Conservation (phyloP, 1,140 invertebrate genomes). For the Marisa cornuarietis region DNA sequence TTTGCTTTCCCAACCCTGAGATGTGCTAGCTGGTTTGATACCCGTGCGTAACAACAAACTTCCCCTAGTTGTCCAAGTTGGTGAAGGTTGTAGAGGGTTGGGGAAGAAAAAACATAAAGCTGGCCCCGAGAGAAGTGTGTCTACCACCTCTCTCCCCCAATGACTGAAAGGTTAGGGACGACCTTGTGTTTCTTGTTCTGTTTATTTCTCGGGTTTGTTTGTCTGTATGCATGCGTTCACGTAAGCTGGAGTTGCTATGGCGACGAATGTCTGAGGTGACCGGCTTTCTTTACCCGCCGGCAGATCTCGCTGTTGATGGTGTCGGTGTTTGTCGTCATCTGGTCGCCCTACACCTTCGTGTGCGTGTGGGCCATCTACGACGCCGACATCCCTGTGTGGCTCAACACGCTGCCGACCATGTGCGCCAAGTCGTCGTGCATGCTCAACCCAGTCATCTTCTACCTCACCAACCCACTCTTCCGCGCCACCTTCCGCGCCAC, state of each 20-base stretch:
- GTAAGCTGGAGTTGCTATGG: background rate
- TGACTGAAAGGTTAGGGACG: no score
- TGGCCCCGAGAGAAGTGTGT: no score
- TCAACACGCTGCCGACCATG: conserved; percentile 32
- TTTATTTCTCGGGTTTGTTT: no score
- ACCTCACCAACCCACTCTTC: conserved; percentile 24
- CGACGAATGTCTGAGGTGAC: background rate
- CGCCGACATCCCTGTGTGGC: conserved; percentile 20
- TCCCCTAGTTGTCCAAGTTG: no score
- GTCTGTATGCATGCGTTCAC: no score
- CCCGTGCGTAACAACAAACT: no score
- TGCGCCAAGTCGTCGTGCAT: conserved; percentile 27
- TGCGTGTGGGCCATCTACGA: conserved; percentile 26
- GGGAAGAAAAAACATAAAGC: no score
- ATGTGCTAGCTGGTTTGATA: no score
- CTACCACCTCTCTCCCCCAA: no score
- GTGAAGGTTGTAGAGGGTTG: no score
- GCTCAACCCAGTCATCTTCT: conserved; percentile 28
- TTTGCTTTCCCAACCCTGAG: no score
- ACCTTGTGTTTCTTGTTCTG: no score
- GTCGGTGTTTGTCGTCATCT: conserved; percentile 16
- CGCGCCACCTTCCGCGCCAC: conserved; percentile 11
- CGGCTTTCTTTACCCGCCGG: background rate
- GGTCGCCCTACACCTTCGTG: conserved; percentile 28
- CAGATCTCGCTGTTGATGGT: conserved; percentile 25